Base-by-base conservation (phyloP, 2,113 vertebrate species). In the Anoura caudifer region DNA sequence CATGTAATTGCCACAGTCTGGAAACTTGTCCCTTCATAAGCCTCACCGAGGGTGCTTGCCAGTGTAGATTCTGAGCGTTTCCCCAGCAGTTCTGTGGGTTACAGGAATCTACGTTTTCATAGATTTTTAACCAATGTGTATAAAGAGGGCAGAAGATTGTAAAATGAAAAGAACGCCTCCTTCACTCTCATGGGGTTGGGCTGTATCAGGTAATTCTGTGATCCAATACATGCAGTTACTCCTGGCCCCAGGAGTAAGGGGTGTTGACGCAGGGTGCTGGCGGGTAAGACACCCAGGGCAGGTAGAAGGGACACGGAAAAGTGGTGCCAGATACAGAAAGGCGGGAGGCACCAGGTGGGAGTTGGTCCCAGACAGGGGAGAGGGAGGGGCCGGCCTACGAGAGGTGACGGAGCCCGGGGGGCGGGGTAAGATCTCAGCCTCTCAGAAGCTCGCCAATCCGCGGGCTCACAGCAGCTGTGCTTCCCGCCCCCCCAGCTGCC, bases 381-480 rank as follows among this genome's bases (percentile, higher is more conserved):
- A 33, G 41, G 75, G 67, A 17, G 45, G 7, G 52, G n/a, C 41
- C 28, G 7, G 4, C 56, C 24, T 26, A 59, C 9, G 17, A 45
- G 4, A 5, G 24, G 2, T 20, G 70, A n/a, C 17, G 8, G 22
- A 13, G 16, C 20, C 9, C 31, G 13, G 20, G 80, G 94, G 91
- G 94, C 92, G 79, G 43, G 77, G 1, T 24, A 20, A 5, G 56
- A 33, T 0, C 9, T 1, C 13, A 0, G 16, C 3, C 43, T 33
- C 47, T 1, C 31, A 75, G n/a, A 5, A 82, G 43, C 0, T 28
- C 20, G 38, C 97, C 96, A 97, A 92, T 97, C 92, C 11, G 2
- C 5, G 72, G 33, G 87, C 80, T 81, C 50, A 38, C 81, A 31
- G n/a, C 81, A 36, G n/a, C 45, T 4, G 2, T 11, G 5, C 11